Conservation (phyloP, 1,140 invertebrate species). For the Andrena cerasifolii region DNA sequence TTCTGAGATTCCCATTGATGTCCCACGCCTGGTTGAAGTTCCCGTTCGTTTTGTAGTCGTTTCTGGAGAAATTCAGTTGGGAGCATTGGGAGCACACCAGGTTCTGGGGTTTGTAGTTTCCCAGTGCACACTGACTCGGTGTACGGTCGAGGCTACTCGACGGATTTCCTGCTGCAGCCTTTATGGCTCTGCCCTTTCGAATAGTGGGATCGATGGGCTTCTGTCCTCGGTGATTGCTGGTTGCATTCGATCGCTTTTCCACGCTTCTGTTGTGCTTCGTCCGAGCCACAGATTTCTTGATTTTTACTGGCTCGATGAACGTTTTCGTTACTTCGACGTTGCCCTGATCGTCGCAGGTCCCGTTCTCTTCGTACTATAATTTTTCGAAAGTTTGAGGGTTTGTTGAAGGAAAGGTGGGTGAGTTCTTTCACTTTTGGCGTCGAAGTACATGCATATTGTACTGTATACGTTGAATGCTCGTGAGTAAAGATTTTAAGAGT, state of each 20-base stretch:
- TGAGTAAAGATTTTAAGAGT: too few species aligned
- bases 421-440: background rate
- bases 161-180: background rate
- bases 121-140: background rate
- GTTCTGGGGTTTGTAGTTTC: background rate
- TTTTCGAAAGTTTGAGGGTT: background rate
- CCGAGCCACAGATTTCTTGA: background rate
- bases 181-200: constrained; percentile 2
- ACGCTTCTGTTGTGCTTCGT: background rate
- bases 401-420: background rate
- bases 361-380: constrained; percentile 64
- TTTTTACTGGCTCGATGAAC: constrained; percentile 16
- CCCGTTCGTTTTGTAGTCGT: background rate
- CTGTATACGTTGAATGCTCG: too few species aligned
- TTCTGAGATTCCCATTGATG: background rate
- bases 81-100: background rate
- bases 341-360: constrained; percentile 51
- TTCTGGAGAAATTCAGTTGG: fast-evolving
- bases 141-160: background rate
- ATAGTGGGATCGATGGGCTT: background rate
- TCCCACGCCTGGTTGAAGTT: background rate
- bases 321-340: constrained; percentile 45
- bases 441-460: too few species aligned
- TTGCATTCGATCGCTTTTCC: background rate
- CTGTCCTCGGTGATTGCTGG: background rate